Evolutionary conservation across 2,797 vertebrate species (phyloP), one percentile per base, ranked within the genome.

Genomic region (Platalea minor): DNA sequence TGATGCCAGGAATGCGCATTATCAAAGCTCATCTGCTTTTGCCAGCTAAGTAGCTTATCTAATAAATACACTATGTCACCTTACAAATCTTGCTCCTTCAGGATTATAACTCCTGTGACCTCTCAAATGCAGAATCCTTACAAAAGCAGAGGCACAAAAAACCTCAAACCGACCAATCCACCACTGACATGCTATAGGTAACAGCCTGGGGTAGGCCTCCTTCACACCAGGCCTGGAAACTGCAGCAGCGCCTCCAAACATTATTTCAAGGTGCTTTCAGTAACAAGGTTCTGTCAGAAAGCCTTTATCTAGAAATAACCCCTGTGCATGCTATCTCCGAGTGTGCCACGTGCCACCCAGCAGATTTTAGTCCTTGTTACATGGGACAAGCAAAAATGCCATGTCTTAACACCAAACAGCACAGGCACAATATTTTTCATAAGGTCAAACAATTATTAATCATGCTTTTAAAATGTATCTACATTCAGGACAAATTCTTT

Each of bases 1-100:
- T 39, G 26, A 76, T 85, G 82, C 72, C 89, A 92, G 87, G 46
- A 51, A 78, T 79, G 39, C 5, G 1, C 0, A 0, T 72, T 76
- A 82, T 45, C 67, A 79, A 41, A 89, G 87, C 46, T 91, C 85
- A 89, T 85, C 81, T 83, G 75, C 89, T 91, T 83, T 70, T 89
- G 33, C 68, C 59, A 79, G 54, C 60, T 89, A 92, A 95, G 93
- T 2, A 93, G 85, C 82, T 95, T 88, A 91, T 19, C 65, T 80
- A 89, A 77, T 60, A 77, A 77, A 80, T 23, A 88, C 25, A 92
- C 79, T 37, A 20, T 43, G 91, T 86, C 80, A 90, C 73, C 57
- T 88, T 86, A 88, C 56, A 85, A 35, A 68, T 48, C 84, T 53
- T 26, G 17, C 31, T 51, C 59, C 79, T 77, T 90, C 25, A 20